Evolutionary conservation across 1,140 invertebrate genomes (phyloP), one percentile per base, ranked within the genome.

Genomic region (Atta cephalotes): DNA sequence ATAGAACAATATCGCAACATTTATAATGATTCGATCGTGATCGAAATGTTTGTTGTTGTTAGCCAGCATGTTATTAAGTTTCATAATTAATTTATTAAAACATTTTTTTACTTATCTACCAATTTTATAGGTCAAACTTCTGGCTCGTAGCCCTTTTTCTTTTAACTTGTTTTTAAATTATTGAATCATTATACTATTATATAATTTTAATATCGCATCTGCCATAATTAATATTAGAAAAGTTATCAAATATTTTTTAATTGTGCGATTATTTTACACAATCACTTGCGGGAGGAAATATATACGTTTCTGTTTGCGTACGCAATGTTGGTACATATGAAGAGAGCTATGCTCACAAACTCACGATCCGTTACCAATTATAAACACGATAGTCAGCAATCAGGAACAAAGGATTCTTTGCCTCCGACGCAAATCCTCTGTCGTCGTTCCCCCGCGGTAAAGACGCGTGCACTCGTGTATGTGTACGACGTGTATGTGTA

Each of bases 381-480:
- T 92, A 88, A 93, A 89, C 90, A 87, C 92, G 91, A 93, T 92
- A 93, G 91, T 90, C 66, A 70, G 89, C 90, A 92, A 93, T 93
- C 88, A 91, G 85, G 90, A 94, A 92, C 78, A 93, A 93, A 93
- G 92, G 88, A 79, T 72, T 84, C 28, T 74, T 86, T 66, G 77
- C 68, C 81, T 84, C 62, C 63, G 49, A 45, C 45, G 68, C 60
- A 70, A 53, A 76, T 70, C 25, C 70, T 18, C 86, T 62, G 68
- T 82, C 68, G 80, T 74, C 56, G 60, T 76, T 39, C 70, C 78
- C 56, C 45, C 16, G 51, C 56, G 18, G 62, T 21, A 65, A 76
- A 77, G 45, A 60, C 76, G 56, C 45, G 58, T 70, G 35, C 85
- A 85, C 85, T 35, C 78, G 45, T 65, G 25, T 25, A 25, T 25